These are phyloP conservation scores for Saguinus midas DNA, from an alignment of 2,113 vertebrate species.

Conservation along the genomic window DNA sequence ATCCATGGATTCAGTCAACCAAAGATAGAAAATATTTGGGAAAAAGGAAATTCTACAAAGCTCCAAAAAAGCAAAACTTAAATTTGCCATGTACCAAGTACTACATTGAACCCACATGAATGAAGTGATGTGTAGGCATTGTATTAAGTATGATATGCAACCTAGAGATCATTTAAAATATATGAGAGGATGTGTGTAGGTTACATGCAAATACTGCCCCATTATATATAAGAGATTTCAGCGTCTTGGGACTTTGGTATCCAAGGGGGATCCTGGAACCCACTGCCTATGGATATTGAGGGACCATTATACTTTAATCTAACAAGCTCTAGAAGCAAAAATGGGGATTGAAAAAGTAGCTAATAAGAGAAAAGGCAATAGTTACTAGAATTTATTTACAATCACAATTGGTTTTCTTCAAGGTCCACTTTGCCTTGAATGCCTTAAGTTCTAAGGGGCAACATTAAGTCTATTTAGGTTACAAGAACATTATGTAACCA, in stretches of 20 bases:
- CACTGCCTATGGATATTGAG: background rate
- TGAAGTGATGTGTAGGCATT: background rate
- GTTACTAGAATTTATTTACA: background rate
- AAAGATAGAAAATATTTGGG: background rate
- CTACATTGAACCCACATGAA: background rate
- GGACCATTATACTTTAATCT: background rate
- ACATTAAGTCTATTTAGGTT: background rate
- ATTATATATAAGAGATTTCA: background rate
- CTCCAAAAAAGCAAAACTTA: background rate
- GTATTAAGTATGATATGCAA: background rate
- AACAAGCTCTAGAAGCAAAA: conserved; percentile 32
- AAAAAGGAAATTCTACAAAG: background rate
- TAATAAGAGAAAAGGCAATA: background rate
- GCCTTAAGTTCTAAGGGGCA: background rate
- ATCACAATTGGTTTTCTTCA: background rate
- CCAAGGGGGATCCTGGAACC: background rate
- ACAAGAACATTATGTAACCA: background rate
- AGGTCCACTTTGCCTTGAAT: background rate
- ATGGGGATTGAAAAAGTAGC: background rate
- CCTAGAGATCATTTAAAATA: background rate
- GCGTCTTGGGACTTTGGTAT: background rate
- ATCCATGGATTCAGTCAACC: background rate
- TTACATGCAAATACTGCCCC: background rate
- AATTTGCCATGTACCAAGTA: background rate
- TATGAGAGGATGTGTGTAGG: background rate